phyloP scores from a whole-genome alignment of 1,140 invertebrate genomes.

The Aphis gossypii region DNA sequence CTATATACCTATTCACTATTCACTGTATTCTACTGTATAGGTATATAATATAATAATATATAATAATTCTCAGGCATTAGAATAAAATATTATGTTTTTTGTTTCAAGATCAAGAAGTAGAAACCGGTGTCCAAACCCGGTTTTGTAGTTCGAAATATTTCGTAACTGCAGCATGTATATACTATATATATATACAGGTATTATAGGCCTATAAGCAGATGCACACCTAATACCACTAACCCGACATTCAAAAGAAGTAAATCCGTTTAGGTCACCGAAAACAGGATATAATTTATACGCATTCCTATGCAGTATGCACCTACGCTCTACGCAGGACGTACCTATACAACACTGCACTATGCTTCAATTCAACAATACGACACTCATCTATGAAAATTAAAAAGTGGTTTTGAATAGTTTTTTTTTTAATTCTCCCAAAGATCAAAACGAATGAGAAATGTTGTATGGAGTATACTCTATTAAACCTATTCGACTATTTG shows the following conservation, averaged over 20 bases:
- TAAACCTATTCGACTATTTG: neutral
- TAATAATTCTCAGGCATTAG: neutral
- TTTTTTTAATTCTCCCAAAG: neutral
- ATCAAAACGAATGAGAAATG: neutral
- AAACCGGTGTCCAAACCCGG: constrained; percentile 2
- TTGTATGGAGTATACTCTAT: neutral
- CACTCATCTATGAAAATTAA: neutral
- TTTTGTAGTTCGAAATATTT: neutral
- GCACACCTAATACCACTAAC: too few species aligned
- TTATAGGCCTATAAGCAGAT: neutral
- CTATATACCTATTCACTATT: too few species aligned
- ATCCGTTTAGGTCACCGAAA: neutral
- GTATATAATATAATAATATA: neutral
- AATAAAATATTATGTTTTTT: neutral
- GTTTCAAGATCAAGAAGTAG: neutral
- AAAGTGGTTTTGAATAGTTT: neutral
- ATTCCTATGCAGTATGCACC: neutral
- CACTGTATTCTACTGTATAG: neutral
- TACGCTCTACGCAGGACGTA: neutral
- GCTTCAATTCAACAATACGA: neutral
- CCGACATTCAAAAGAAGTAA: neutral
- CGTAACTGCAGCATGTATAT: neutral
- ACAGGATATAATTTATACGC: neutral
- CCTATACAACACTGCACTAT: neutral
- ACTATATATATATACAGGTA: neutral